These are phyloP conservation scores for Lophius piscatorius DNA, from an alignment of 2,113 vertebrate genomes.

Conservation along the genomic window DNA sequence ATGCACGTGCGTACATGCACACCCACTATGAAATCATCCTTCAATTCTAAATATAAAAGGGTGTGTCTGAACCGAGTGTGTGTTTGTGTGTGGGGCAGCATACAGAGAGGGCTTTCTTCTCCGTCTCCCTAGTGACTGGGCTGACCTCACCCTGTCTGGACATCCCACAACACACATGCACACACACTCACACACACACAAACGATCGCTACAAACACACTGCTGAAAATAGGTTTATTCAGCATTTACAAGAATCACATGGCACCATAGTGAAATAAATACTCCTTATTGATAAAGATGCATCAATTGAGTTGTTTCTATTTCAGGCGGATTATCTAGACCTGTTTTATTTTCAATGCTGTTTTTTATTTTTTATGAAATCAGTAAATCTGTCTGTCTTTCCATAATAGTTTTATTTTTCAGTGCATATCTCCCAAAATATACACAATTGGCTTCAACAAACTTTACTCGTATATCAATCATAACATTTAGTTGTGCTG, in stretches of 20 bases:
- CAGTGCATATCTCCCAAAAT: no score
- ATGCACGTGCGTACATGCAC: conserved; percentile 7
- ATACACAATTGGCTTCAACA: no score
- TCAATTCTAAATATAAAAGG: conserved; percentile 60
- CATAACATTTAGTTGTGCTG: no score
- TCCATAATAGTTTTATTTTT: no score
- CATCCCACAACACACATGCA: conserved; percentile 35
- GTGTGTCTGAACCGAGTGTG: conserved; percentile 52
- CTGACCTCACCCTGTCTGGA: conserved; percentile 76
- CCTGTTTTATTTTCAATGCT: no score
- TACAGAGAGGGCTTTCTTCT: conserved; percentile 71
- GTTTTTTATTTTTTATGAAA: no score
- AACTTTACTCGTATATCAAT: no score
- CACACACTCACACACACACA: background rate
- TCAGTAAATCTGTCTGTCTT: no score
- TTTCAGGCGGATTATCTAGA: no score
- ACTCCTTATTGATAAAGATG: no score
- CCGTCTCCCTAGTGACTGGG: conserved; percentile 25
- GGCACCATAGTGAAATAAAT: no score
- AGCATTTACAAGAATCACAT: background rate
- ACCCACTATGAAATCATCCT: conserved; percentile 37
- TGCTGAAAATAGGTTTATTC: conserved; percentile 5
- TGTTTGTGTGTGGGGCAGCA: conserved; percentile 21
- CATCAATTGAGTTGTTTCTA: no score
- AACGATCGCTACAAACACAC: conserved; percentile 9